Evolutionary conservation across 2,888 invertebrate genomes (phyloP), one percentile per base, ranked within the genome.

Genomic region (Cactoblastis cactorum): DNA sequence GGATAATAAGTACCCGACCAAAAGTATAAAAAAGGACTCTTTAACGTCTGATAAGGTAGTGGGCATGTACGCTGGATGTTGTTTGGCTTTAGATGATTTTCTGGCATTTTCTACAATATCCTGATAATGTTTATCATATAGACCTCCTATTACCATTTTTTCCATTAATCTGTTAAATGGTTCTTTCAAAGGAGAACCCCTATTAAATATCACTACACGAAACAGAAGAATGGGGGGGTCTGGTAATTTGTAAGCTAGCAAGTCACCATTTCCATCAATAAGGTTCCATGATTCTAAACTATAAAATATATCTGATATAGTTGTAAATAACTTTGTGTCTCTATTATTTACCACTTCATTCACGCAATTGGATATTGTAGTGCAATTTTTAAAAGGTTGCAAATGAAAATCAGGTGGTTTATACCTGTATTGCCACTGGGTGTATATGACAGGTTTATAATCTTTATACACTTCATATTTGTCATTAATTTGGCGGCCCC

Each of bases 271-370:
- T 5, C 1, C 11, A n/a, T 49, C 32, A 33, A 41, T 22, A 3
- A 41, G 11, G 0, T 32, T 5, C 41, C 41, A 49, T 1, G 11
- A 8, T n/a, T 12, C 28, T 8, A 49, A 19, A 19, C 14, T 41
- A 15, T 41, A 49, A 18, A 33, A 33, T 3, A n/a, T 41, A 24
- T 49, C 49, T 34, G 49, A 33, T 5, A 41, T 22, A 19, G 41
- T 49, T 0, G 49, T 41, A 17, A 41, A 49, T 22, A 18, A 28
- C 18, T 41, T 18, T 34, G 14, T 14, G 12, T 49, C n/a, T 22
- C 9, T 49, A 11, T 43, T 17, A 6, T 41, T 19, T 4, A 33
- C 6, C 9, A 49, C 49, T 41, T 12, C 11, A 14, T 9, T 8
- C 5, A 41, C 9, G 18, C 49, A 49, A 19, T 9, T 11, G 9